Conservation (phyloP, 92 coral and sea anemone species). For the Anthopleura xanthogrammica region DNA sequence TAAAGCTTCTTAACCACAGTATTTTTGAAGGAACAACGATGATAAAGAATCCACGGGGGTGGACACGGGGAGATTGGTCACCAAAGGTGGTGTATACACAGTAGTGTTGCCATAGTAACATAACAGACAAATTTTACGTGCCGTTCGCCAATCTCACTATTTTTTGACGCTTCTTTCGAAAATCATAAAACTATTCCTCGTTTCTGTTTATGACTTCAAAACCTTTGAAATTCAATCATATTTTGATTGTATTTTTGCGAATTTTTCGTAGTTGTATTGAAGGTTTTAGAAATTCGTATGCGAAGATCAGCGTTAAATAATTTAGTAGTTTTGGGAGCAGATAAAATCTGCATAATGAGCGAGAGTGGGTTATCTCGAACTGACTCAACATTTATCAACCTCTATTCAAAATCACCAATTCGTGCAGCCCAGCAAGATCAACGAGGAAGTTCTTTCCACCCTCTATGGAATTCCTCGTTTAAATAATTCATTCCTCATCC, state of each 20-base stretch:
- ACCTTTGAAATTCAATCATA: not conserved
- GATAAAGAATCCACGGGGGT: constrained; percentile 9
- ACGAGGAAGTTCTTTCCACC: not conserved
- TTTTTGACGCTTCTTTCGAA: not conserved
- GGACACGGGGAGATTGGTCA: constrained; percentile 17
- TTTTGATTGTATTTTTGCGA: not conserved
- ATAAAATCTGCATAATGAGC: constrained; percentile 19
- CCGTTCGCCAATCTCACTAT: not conserved
- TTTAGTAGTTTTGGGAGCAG: constrained; percentile 19
- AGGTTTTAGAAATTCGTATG: constrained; percentile 8
- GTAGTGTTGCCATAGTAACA: constrained; percentile 14
- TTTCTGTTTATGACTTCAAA: not conserved
- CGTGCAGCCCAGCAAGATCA: not conserved
- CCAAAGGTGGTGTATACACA: constrained; percentile 18
- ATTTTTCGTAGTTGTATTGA: not conserved
- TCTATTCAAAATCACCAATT: not conserved
- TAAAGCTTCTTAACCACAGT: constrained; percentile 8
- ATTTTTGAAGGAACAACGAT: not conserved
- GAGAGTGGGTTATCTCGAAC: constrained; percentile 3
- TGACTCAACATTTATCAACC: not conserved
- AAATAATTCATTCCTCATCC: not conserved
- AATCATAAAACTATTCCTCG: not conserved
- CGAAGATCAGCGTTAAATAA: constrained; percentile 16
- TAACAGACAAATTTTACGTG: not conserved
- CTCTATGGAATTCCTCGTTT: not conserved